phyloP scores from a whole-genome alignment of 2,113 vertebrate species.

The Cyprinus carpio region DNA sequence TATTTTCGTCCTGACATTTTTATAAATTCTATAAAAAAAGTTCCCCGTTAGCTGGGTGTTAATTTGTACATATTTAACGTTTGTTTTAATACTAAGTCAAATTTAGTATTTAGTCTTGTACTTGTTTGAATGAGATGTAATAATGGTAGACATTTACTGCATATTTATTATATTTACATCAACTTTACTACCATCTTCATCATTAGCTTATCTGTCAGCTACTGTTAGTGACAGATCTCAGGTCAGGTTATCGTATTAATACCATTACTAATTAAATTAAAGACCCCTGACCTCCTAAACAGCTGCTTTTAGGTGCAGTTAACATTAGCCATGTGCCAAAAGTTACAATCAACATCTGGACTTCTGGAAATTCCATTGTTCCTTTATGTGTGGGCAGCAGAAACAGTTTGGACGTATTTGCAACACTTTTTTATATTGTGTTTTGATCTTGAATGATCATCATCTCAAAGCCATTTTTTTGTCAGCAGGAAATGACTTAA shows the following conservation, averaged over 20 bases:
- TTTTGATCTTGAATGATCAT: conserved; percentile 52
- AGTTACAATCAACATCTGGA: conserved; percentile 68
- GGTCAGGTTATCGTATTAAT: neutral
- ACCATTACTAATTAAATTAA: neutral
- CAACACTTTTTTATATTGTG: conserved; percentile 44
- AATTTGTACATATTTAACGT: neutral
- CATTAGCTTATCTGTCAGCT: neutral
- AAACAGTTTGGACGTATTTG: neutral
- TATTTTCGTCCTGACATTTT: too few species aligned
- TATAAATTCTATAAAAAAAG: too few species aligned
- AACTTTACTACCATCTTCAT: neutral
- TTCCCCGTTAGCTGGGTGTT: neutral
- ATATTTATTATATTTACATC: neutral
- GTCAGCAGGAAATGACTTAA: conserved; percentile 66
- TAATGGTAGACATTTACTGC: neutral
- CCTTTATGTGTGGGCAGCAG: neutral
- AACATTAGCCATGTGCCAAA: conserved; percentile 51
- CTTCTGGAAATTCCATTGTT: conserved; percentile 47
- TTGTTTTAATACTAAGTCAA: neutral
- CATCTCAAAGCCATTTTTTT: conserved; percentile 59
- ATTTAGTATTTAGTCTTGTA: neutral
- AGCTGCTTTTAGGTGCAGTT: conserved; percentile 63
- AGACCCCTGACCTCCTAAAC: conserved; percentile 46
- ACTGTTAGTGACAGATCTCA: neutral
- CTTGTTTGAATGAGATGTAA: neutral